Evolutionary conservation across 2,888 invertebrate species (phyloP).

Genomic region (Poecilobothrus nobilitatus): DNA sequence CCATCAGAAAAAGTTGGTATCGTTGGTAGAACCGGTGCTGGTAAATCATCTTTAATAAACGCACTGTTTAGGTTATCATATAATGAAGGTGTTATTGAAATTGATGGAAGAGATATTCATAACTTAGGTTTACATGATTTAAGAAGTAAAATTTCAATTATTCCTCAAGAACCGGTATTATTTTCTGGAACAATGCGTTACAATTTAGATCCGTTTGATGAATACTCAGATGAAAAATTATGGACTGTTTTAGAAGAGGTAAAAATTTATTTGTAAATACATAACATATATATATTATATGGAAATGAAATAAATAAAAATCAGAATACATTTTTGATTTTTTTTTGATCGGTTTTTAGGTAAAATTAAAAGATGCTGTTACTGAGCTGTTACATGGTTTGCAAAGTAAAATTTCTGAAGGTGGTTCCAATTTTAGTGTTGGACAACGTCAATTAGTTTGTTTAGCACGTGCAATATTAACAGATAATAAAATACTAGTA

Average conservation of each 20-base stretch:
- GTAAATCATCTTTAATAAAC: slow-evolving; percentile 60
- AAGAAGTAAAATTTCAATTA: slow-evolving; percentile 70
- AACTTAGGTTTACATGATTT: slow-evolving; percentile 65
- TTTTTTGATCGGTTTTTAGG: slow-evolving; percentile 25
- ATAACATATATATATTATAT: slow-evolving; percentile 29
- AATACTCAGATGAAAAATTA: slow-evolving; percentile 65
- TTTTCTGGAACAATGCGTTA: slow-evolving; percentile 81
- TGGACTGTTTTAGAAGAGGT: slow-evolving; percentile 79
- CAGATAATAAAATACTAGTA: slow-evolving; percentile 74
- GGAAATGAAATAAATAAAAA: slow-evolving; percentile 17
- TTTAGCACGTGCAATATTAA: slow-evolving; percentile 77
- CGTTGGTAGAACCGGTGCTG: slow-evolving; percentile 66
- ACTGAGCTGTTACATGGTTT: slow-evolving; percentile 57
- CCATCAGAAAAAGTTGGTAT: slow-evolving; percentile 61
- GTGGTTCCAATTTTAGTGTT: slow-evolving; percentile 77
- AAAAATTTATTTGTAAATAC: slow-evolving; percentile 26
- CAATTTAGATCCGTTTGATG: slow-evolving; percentile 83
- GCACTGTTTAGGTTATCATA: slow-evolving; percentile 72
- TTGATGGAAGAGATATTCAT: slow-evolving; percentile 68
- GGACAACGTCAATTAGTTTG: slow-evolving; percentile 87
- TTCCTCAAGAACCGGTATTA: slow-evolving; percentile 76
- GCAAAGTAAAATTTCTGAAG: slow-evolving; percentile 63
- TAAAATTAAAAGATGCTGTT: slow-evolving; percentile 58
- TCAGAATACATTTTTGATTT: background rate
- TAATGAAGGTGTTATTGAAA: slow-evolving; percentile 65